A percentile compares a stretch with the other conserved stretches of the same genome.
Conservation (phyloP, 2,888 invertebrate species). For the Drosophila engyochracea region DNA sequence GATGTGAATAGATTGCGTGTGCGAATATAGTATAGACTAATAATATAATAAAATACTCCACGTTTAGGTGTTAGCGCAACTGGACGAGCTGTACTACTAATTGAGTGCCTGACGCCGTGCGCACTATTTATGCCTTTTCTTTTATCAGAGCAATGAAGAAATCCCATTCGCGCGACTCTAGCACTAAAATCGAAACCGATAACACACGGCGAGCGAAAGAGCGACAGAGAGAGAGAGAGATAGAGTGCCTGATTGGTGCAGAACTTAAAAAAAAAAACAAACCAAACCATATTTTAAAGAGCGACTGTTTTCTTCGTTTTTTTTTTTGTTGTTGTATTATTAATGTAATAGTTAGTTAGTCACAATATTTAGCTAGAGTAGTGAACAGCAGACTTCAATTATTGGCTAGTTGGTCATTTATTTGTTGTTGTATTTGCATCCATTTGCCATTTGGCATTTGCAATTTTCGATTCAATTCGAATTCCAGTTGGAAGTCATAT, state of each 20-base stretch:
- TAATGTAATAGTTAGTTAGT: constrained; percentile 25
- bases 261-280: constrained; percentile 20
- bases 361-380: constrained; percentile 15
- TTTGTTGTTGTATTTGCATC: constrained; percentile 3
- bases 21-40: background rate
- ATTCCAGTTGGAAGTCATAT: constrained; percentile 45
- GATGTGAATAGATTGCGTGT: constrained; percentile 18
- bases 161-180: constrained; percentile 11
- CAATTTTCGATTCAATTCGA: constrained; percentile 3
- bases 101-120: constrained; percentile 39
- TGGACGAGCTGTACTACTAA: constrained; percentile 59
- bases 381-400: background rate
- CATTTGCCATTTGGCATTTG: constrained; percentile 3
- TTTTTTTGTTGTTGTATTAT: background rate
- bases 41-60: constrained; percentile 2
- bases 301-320: constrained; percentile 33
- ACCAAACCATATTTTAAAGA: constrained; percentile 52
- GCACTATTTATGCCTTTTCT: constrained; percentile 70
- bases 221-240: background rate
- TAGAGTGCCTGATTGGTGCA: constrained; percentile 8
- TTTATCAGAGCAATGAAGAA: constrained; percentile 44
- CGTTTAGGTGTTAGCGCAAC: constrained; percentile 46
- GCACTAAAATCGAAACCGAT: constrained; percentile 48
- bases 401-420: constrained; percentile 24
- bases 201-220: constrained; percentile 10